Percentiles rank a stretch among this genome's conserved stretches.
phyloP scores from a whole-genome alignment of 2,888 invertebrate species.

The Toxonevra muliebris region DNA sequence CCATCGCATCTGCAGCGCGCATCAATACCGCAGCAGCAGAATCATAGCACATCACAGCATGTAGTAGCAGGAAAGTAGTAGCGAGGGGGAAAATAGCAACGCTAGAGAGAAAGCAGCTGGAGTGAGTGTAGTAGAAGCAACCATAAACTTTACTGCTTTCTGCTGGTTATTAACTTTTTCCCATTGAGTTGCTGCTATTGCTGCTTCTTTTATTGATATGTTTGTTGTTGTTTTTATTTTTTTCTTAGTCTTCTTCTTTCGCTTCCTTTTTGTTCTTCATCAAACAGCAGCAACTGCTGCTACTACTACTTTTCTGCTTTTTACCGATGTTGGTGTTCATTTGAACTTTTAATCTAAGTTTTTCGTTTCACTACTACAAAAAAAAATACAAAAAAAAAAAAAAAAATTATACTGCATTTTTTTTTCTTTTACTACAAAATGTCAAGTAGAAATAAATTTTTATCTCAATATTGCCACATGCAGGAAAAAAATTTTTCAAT shows the following conservation, averaged over 20 bases:
- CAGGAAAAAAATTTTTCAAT: neutral
- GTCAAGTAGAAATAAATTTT: conserved; percentile 38
- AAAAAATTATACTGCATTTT: no score
- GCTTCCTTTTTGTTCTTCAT: no score
- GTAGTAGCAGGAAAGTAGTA: no score
- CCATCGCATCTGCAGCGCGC: no score
- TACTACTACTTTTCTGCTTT: neutral
- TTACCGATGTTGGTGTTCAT: conserved; percentile 4
- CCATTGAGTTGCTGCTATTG: conserved; percentile 25
- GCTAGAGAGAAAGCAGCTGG: no score
- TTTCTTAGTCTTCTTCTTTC: neutral
- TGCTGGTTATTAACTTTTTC: conserved; percentile 38
- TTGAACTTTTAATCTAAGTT: conserved; percentile 29
- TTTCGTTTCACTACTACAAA: conserved; percentile 15
- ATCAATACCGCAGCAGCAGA: no score
- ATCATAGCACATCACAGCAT: no score
- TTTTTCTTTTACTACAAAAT: conserved; percentile 27
- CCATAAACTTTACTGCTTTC: conserved; percentile 13
- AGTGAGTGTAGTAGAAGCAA: conserved; percentile 8
- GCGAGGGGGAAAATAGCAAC: no score
- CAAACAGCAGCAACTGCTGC: neutral
- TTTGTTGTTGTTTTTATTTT: conserved; percentile 3
- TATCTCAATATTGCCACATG: conserved; percentile 25
- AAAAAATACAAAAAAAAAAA: no score
- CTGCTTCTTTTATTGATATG: conserved; percentile 18